Conservation (phyloP, 2,888 invertebrate genomes). For the Pyrrhosoma nymphula region DNA sequence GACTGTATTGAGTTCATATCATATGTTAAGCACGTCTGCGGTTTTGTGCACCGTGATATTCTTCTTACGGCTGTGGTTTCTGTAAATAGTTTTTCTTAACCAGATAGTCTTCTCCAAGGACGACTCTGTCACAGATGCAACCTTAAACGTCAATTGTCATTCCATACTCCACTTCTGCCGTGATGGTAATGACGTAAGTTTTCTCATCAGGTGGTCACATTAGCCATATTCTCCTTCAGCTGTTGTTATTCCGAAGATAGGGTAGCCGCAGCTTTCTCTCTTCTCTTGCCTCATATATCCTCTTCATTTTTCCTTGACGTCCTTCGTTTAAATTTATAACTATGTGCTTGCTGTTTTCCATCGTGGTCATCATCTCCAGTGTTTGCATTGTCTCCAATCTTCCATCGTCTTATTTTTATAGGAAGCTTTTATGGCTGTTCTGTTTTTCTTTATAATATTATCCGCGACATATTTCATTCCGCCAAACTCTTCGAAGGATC, state of each 20-base stretch:
- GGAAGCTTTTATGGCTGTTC: no score
- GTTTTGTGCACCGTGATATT: neutral
- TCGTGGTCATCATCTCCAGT: neutral
- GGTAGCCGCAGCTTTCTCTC: neutral
- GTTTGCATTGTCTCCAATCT: neutral
- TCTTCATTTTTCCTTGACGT: neutral
- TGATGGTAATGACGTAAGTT: neutral
- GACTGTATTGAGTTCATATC: neutral
- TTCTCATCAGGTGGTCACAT: neutral
- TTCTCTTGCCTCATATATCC: neutral
- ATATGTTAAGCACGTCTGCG: constrained; percentile 23
- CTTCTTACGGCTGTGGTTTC: constrained; percentile 43
- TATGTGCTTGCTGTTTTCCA: neutral
- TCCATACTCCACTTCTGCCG: neutral
- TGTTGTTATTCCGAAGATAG: neutral
- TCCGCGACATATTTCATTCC: no score
- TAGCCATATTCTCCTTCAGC: neutral
- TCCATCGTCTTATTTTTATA: neutral
- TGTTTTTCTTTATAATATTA: no score
- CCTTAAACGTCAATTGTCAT: neutral
- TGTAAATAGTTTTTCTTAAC: constrained; percentile 13
- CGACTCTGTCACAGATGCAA: neutral
- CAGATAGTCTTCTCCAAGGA: constrained; percentile 34
- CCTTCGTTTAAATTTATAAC: neutral
- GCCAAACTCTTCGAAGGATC: no score